Percentiles rank a stretch among this genome's conserved stretches.
Conservation (phyloP, 2,888 invertebrate genomes). For the Eupithecia insigniata region DNA sequence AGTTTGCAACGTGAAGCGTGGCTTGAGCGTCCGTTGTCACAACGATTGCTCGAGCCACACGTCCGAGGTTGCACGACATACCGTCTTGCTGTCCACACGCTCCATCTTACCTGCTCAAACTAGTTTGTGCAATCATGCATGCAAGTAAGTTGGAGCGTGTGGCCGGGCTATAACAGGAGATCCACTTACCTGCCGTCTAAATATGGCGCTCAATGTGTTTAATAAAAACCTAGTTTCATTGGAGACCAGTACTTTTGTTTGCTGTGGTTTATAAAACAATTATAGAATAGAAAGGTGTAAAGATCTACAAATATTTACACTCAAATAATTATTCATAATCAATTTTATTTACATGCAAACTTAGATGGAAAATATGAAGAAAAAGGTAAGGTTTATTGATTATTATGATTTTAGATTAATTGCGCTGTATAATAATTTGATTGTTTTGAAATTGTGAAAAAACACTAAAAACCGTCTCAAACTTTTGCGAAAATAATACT, state of each 20-base stretch:
- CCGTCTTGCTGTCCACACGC: no score
- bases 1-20: no score
- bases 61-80: no score
- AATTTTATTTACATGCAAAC: slow-evolving; percentile 32
- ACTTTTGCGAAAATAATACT: no score
- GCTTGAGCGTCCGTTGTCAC: no score
- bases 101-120: no score
- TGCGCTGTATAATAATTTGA: no score
- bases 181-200: background rate
- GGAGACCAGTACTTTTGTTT: background rate
- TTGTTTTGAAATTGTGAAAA: no score
- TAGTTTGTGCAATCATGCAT: no score
- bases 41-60: no score
- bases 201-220: background rate
- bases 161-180: background rate
- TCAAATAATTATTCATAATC: background rate
- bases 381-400: slow-evolving; percentile 16
- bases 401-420: background rate
- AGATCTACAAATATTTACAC: background rate
- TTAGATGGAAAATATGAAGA: slow-evolving; percentile 35
- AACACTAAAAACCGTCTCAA: no score
- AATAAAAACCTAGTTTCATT: background rate
- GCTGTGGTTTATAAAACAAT: background rate
- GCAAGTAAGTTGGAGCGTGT: no score
- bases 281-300: background rate